Percentiles rank a stretch among this genome's conserved stretches.
Conservation (phyloP, 2,113 vertebrate species). For the Eurypyga helias region DNA sequence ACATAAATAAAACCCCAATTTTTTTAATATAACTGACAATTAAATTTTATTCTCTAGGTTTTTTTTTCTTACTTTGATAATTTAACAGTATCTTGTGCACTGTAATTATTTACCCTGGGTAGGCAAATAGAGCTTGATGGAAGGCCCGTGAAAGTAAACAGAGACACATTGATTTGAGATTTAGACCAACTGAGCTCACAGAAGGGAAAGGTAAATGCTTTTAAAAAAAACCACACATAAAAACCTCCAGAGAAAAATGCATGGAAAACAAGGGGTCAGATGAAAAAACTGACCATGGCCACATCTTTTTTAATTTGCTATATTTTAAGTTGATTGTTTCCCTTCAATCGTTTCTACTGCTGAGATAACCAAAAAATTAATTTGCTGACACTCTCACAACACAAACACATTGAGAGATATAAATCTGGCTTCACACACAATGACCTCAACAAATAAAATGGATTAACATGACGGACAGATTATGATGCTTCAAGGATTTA, state of each 20-base stretch:
- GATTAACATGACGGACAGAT: conserved; percentile 38
- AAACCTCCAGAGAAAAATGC: not conserved
- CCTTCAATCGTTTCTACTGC: not conserved
- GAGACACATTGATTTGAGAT: not conserved
- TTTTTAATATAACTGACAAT: not conserved
- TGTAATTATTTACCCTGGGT: not conserved
- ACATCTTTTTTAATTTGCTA: not conserved
- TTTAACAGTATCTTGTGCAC: not conserved
- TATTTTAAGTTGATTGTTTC: not conserved
- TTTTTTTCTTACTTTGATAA: not conserved
- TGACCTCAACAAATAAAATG: conserved; percentile 46
- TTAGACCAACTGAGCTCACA: not conserved
- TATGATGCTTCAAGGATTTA: conserved; percentile 1
- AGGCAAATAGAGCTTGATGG: not conserved
- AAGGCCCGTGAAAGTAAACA: not conserved
- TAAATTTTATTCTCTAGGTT: not conserved
- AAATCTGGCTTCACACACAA: conserved; percentile 24
- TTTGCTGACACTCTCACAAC: not conserved
- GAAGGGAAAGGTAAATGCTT: not conserved
- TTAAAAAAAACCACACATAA: not conserved
- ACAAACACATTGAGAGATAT: conserved; percentile 70
- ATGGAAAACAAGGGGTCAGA: not conserved
- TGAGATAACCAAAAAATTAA: not conserved
- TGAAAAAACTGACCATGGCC: not conserved
- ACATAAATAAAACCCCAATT: fast-evolving